Evolutionary conservation across 2,797 vertebrate genomes (phyloP).

Genomic region (Enteromius unitaeniatus): DNA sequence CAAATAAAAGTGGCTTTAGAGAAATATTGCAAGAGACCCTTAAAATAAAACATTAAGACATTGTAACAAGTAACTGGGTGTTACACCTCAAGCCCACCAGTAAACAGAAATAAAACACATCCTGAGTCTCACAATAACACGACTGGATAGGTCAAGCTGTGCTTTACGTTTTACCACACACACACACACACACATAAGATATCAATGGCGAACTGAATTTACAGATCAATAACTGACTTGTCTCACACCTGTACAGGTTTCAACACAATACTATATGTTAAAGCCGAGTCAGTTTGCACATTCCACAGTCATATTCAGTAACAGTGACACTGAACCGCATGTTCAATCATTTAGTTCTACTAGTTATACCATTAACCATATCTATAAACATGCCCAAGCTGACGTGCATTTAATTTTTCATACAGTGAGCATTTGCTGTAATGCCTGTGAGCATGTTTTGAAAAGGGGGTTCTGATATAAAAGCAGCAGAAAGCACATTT

Average conservation of each 20-base stretch:
- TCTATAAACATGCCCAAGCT: neutral
- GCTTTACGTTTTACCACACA: neutral
- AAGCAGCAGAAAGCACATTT: neutral
- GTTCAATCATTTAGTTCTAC: neutral
- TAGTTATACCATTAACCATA: neutral
- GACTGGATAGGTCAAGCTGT: neutral
- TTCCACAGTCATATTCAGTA: neutral
- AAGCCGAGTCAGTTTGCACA: neutral
- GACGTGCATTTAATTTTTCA: neutral
- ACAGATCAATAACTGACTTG: neutral
- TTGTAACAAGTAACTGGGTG: neutral
- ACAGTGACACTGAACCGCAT: neutral
- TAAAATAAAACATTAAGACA: constrained; percentile 19
- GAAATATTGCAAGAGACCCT: constrained; percentile 26
- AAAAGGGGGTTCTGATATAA: neutral
- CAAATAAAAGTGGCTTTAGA: constrained; percentile 6
- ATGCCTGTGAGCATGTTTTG: neutral
- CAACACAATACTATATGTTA: constrained; percentile 1
- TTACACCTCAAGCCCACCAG: neutral
- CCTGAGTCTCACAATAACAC: neutral
- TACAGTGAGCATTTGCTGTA: neutral
- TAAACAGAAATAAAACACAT: constrained; percentile 2
- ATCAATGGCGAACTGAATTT: neutral
- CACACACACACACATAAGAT: neutral
- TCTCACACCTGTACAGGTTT: neutral